phyloP scores from a whole-genome alignment of 2,888 invertebrate genomes.

The Ypsolopha sequella region DNA sequence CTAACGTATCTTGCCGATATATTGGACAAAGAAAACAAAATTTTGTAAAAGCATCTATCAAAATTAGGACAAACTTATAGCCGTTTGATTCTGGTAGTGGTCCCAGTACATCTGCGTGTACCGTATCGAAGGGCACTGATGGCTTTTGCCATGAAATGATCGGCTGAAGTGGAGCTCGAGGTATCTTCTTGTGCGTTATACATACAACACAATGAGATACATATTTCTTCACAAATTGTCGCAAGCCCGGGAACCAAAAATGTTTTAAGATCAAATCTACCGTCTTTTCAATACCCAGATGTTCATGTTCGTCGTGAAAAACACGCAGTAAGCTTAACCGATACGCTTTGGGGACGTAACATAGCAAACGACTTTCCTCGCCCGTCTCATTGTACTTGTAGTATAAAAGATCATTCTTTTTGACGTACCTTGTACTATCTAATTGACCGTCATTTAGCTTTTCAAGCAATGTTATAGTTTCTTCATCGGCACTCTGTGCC shows the following conservation, averaged over 20 bases:
- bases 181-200: too few species aligned
- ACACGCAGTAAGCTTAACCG: too few species aligned
- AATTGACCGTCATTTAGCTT: constrained; percentile 1
- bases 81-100: constrained; percentile 2
- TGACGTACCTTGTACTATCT: constrained; percentile 3
- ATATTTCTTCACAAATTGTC: too few species aligned
- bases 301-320: too few species aligned
- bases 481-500: constrained; percentile 4
- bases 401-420: constrained; percentile 5
- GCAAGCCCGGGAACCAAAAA: too few species aligned
- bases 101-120: constrained; percentile 2
- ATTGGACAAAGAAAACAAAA: constrained; percentile 1
- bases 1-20: neutral
- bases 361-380: constrained; percentile 1
- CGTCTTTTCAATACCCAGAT: too few species aligned
- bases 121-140: neutral
- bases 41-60: constrained; percentile 3
- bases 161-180: too few species aligned
- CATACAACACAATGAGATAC: too few species aligned
- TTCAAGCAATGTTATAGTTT: neutral
- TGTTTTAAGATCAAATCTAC: too few species aligned
- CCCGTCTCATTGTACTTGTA: constrained; percentile 5
- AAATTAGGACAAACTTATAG: constrained; percentile 3
- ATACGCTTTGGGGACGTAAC: too few species aligned
- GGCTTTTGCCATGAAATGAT: too few species aligned